Evolutionary conservation across 2,888 invertebrate genomes (phyloP).

Genomic region (Thymelicus acteon): DNA sequence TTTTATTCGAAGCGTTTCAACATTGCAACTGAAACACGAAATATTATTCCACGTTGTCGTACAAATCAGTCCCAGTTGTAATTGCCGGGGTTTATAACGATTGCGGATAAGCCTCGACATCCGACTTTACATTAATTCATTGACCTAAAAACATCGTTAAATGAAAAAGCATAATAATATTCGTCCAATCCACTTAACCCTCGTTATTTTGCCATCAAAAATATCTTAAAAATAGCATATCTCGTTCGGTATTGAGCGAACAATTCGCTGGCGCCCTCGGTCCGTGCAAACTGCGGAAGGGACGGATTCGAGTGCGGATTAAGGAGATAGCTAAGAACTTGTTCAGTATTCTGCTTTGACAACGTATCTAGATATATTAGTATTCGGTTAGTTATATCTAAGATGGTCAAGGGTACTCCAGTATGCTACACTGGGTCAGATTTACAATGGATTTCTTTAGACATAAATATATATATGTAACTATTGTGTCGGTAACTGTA

Average conservation of each 20-base stretch:
- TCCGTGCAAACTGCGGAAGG: conserved; percentile 10
- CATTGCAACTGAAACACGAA: too few species aligned
- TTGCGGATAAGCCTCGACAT: too few species aligned
- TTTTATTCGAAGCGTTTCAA: too few species aligned
- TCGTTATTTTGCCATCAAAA: conserved; percentile 21
- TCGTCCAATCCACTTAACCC: background rate
- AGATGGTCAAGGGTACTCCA: background rate
- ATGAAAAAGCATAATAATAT: background rate
- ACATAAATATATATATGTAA: too few species aligned
- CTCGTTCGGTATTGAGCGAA: conserved; percentile 21
- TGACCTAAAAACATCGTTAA: background rate
- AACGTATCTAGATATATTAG: background rate
- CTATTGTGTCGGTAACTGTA: too few species aligned
- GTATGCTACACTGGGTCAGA: too few species aligned
- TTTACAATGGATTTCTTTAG: too few species aligned
- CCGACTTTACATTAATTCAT: background rate
- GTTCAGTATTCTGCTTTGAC: conserved; percentile 1
- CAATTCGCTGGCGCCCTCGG: conserved; percentile 16
- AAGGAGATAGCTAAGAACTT: conserved; percentile 25
- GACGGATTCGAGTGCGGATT: conserved; percentile 26
- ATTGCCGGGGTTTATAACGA: too few species aligned
- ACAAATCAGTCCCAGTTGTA: too few species aligned
- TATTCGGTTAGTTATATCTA: background rate
- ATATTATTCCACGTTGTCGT: too few species aligned
- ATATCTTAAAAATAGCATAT: conserved; percentile 16